These are phyloP conservation scores for Carapus acus DNA, from an alignment of 2,797 vertebrate species.

Conservation along the genomic window DNA sequence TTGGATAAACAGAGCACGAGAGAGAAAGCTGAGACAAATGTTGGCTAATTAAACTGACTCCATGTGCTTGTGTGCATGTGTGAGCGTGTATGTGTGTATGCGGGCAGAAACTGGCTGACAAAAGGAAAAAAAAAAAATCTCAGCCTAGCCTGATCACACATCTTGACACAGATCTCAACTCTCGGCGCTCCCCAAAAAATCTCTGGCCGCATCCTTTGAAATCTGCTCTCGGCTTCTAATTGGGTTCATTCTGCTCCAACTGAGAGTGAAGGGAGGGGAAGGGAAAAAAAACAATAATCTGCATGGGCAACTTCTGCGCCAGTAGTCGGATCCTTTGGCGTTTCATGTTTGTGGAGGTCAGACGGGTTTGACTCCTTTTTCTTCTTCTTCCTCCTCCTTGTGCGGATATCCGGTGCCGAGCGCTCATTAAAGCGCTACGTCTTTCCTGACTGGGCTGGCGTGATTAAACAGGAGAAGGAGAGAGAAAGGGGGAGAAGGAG, in stretches of 20 bases:
- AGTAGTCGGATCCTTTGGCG: slow-evolving; percentile 4
- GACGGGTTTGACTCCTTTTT: slow-evolving; percentile 3
- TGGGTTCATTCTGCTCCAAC: slow-evolving; percentile 45
- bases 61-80: slow-evolving; percentile 16
- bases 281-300: slow-evolving; percentile 35
- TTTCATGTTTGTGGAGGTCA: slow-evolving; percentile 3
- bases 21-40: slow-evolving; percentile 86
- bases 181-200: slow-evolving; percentile 34
- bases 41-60: slow-evolving; percentile 83
- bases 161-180: slow-evolving; percentile 45
- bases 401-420: slow-evolving; percentile 2
- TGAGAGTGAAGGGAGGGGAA: slow-evolving; percentile 22
- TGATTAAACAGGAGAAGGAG: slow-evolving; percentile 28
- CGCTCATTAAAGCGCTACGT: slow-evolving; percentile 24
- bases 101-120: slow-evolving; percentile 69
- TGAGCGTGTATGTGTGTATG: slow-evolving; percentile 13
- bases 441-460: background rate
- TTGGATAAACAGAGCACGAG: slow-evolving; percentile 88
- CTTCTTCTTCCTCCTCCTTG: slow-evolving; percentile 9
- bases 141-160: no score
- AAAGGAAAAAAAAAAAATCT: slow-evolving; percentile 57
- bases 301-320: slow-evolving; percentile 17
- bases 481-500: slow-evolving; percentile 16
- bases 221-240: slow-evolving; percentile 54
- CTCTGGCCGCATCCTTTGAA: slow-evolving; percentile 49